Evolutionary conservation across 2,113 vertebrate species (phyloP).

Genomic region (Paralichthys olivaceus): DNA sequence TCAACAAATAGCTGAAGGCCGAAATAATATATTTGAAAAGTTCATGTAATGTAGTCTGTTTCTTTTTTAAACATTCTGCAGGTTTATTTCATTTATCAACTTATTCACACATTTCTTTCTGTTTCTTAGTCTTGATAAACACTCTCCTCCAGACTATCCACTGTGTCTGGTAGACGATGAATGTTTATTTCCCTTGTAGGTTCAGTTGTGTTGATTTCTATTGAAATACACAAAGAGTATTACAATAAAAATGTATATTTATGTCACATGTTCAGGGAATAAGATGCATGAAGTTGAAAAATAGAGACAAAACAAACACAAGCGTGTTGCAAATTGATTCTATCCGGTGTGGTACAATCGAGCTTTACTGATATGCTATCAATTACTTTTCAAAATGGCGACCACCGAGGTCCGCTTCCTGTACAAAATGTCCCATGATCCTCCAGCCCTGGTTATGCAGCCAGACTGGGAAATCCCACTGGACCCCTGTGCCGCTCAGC

Average conservation of each 20-base stretch:
- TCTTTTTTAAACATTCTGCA: neutral
- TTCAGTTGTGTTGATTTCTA: too few species aligned
- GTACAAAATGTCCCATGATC: conserved; percentile 53
- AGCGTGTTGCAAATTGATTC: too few species aligned
- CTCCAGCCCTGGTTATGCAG: conserved; percentile 28
- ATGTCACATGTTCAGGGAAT: neutral
- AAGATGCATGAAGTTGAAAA: neutral
- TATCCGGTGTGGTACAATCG: neutral
- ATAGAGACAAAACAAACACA: neutral
- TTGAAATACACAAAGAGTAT: too few species aligned
- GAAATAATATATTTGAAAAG: too few species aligned
- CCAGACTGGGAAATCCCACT: conserved; percentile 48
- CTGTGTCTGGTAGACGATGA: too few species aligned
- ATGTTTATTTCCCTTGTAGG: too few species aligned
- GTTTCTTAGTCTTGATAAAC: too few species aligned
- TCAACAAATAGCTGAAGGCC: neutral
- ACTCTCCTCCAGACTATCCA: too few species aligned
- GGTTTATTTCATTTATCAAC: neutral
- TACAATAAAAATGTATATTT: too few species aligned
- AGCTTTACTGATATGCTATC: neutral
- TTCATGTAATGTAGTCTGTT: too few species aligned
- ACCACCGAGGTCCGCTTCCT: conserved; percentile 24
- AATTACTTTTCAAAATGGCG: conserved; percentile 56
- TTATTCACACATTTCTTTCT: neutral
- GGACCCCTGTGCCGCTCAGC: conserved; percentile 54